A percentile compares a stretch with the other conserved stretches of the same genome.
phyloP scores from a whole-genome alignment of 2,113 vertebrate genomes.

The Diadophis punctatus region DNA sequence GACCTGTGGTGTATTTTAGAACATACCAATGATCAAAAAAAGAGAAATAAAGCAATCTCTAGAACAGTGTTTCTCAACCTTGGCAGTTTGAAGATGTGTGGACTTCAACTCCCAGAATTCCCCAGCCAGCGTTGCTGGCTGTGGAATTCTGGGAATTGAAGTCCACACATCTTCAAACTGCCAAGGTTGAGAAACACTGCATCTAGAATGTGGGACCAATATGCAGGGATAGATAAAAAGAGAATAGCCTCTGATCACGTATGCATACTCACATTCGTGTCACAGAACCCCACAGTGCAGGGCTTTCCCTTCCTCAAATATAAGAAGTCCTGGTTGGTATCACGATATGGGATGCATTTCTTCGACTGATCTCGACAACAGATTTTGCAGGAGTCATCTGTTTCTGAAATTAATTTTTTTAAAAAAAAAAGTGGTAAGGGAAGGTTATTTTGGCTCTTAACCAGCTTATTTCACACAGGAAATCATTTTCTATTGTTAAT shows the following conservation, averaged over 20 bases:
- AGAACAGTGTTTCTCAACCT: no score
- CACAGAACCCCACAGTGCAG: constrained; percentile 95
- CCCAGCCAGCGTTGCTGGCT: no score
- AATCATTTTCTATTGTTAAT: background rate
- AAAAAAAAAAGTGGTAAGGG: background rate
- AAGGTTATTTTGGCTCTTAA: background rate
- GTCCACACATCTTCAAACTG: no score
- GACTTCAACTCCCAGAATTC: no score
- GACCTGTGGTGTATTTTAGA: background rate
- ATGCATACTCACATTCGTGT: constrained; percentile 75
- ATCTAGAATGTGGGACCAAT: background rate
- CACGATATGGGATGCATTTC: constrained; percentile 71
- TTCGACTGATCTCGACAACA: constrained; percentile 81
- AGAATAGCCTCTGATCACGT: background rate
- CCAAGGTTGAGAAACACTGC: no score
- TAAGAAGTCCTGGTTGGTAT: constrained; percentile 64
- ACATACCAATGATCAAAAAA: background rate
- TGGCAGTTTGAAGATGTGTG: no score
- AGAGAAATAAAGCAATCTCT: background rate
- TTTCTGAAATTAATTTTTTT: constrained; percentile 72
- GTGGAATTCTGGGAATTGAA: no score
- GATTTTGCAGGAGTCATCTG: constrained; percentile 90
- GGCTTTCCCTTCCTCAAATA: constrained; percentile 94
- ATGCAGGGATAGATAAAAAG: background rate
- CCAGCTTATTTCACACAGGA: background rate